Evolutionary conservation across 1,140 invertebrate genomes (phyloP), one percentile per base, ranked within the genome.

Genomic region (Eupristina koningsbergeri): DNA sequence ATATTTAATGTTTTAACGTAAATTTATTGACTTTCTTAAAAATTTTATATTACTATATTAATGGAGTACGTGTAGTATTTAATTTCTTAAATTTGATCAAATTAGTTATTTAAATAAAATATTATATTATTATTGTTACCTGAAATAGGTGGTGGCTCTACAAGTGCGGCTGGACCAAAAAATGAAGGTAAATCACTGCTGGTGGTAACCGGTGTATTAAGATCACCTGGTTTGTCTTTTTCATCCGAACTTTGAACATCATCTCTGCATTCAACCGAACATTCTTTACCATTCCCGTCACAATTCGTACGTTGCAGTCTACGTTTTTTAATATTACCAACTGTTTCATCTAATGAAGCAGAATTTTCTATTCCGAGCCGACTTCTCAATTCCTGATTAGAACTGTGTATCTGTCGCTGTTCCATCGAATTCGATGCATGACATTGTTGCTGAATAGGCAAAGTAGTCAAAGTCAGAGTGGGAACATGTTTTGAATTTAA

Each of bases 111-210:
- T 45, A 7, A 45, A 6, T n/a, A 45, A 50, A 15, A 50, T 50
- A 13, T 50, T 50, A 50, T 9, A 50, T 45, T 50, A 50, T 50
- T 50, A 50, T 50, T 41, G 26, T 84, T 89, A 97, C 96, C 96
- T 95, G 96, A 96, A 89, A 97, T 97, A 85, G 96, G 96, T 85
- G 96, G 96, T 86, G 96, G 96, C 91, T 97, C 96, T 83, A 97
- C 95, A 86, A 96, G 94, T 82, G 94, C 96, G 86, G 93, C 95
- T 75, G 95, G 95, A 29, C 95, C 95, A 90, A 96, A 96, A 92
- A 96, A 96, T 86, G 94, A 94, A 84, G 96, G 95, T 89, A 96
- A 93, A 93, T 96, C 95, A 88, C 94, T 94, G 90, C 96, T 96
- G 86, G 95, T 96, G 88, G 95, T 96, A 83, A 96, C 95, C 76